These are phyloP conservation scores for Sorex araneus DNA, from an alignment of 2,113 vertebrate species.

Conservation along the genomic window DNA sequence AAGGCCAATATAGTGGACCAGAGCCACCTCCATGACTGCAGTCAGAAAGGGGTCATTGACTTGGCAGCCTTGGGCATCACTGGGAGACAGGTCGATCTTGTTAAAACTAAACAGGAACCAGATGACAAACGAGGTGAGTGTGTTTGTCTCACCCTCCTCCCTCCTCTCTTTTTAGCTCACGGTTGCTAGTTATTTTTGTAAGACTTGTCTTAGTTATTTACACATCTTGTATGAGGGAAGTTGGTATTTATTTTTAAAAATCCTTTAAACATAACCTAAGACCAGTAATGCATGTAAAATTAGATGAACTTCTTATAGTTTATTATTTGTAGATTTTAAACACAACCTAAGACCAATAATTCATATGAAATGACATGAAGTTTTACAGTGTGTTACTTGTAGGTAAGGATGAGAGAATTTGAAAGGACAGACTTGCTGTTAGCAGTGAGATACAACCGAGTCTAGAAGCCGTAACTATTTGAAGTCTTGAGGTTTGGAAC, in stretches of 20 bases:
- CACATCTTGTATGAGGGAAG: background rate
- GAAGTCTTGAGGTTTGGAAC: conserved; percentile 18
- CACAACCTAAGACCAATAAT: background rate
- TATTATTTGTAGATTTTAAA: background rate
- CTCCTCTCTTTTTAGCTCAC: background rate
- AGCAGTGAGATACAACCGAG: background rate
- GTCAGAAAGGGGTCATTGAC: conserved; percentile 95
- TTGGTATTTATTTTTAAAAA: background rate
- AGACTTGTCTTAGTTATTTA: conserved; percentile 14
- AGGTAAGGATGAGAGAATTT: background rate
- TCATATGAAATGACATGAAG: background rate
- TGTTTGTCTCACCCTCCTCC: background rate
- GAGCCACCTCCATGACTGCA: conserved; percentile 93
- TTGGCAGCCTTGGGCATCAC: conserved; percentile 93
- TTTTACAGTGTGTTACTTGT: conserved; percentile 20
- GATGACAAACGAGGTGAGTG: conserved; percentile 96
- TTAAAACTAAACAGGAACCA: conserved; percentile 94
- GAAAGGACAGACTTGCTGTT: conserved; percentile 34
- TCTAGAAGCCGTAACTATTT: background rate
- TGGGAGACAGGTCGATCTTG: conserved; percentile 96
- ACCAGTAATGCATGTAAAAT: background rate
- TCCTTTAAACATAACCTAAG: background rate
- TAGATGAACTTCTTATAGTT: background rate
- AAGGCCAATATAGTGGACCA: conserved; percentile 98
- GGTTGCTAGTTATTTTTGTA: background rate